These are phyloP conservation scores for Phortica variegata DNA, from an alignment of 1,140 invertebrate species.

Conservation along the genomic window DNA sequence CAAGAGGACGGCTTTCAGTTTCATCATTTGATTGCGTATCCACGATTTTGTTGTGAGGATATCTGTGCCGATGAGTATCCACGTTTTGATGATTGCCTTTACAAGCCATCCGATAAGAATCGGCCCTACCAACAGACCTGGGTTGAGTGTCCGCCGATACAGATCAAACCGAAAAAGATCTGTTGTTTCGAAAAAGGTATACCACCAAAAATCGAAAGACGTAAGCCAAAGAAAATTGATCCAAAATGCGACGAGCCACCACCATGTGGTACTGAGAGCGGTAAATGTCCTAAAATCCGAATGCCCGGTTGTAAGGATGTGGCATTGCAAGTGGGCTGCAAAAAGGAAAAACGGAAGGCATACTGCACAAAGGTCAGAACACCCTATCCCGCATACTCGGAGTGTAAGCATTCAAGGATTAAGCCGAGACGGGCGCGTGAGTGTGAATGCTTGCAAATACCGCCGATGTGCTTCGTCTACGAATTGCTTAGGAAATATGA, in stretches of 20 bases:
- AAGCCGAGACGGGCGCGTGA: constrained; percentile 4
- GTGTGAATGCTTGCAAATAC: constrained; percentile 3
- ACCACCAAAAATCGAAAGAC: constrained; percentile 8
- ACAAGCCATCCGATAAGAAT: constrained; percentile 25
- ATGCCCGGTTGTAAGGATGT: too few relatives aligned
- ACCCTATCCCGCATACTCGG: constrained; percentile 24
- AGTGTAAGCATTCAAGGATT: constrained; percentile 1
- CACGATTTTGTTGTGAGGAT: constrained; percentile 13
- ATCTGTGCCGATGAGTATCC: constrained; percentile 2
- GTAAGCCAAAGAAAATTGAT: constrained; percentile 3
- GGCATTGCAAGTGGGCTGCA: too few relatives aligned
- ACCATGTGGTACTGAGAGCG: too few relatives aligned
- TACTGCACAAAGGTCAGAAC: constrained; percentile 17
- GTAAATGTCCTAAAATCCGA: too few relatives aligned
- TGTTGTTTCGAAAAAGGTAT: constrained; percentile 18
- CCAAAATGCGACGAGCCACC: too few relatives aligned
- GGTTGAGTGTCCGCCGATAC: constrained; percentile 29
- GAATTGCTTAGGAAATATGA: neutral
- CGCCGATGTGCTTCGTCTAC: constrained; percentile 1
- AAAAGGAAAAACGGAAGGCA: neutral
- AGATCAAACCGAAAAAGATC: constrained; percentile 35
- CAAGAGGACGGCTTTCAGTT: constrained; percentile 13
- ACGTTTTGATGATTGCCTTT: constrained; percentile 15
- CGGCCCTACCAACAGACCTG: constrained; percentile 38
- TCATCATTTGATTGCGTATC: constrained; percentile 12